Evolutionary conservation across 2,888 invertebrate genomes (phyloP), one percentile per base, ranked within the genome.

Genomic region (Hesperia comma): DNA sequence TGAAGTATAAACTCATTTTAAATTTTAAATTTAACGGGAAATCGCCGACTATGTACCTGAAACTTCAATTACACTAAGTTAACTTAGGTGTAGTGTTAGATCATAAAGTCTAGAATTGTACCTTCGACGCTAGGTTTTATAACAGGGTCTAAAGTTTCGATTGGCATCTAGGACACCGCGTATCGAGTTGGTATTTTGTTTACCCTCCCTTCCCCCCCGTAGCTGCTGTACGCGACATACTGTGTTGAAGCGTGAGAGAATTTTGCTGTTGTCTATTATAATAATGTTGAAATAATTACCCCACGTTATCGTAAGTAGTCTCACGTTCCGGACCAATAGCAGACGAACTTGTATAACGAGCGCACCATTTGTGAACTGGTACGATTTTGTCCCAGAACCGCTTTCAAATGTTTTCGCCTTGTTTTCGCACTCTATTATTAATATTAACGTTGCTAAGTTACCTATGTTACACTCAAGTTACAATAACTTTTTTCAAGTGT

Each of bases 21-120:
- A 79, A 79, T 72, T 71, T 72, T 74, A 75, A 78, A 79, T 75
- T 74, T 74, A 75, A 78, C 77, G 72, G 76, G 75, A 77, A 81
- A 85, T 85, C 87, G 89, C 90, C 85, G 88, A 90, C 87, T 81
- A 89, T 84, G 92, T 92, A 92, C 92, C 92, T 92, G 92, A 92
- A 84, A 81, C 79, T 90, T 91, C 91, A 91, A 92, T 92, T 92
- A 91, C 85, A 88, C 83, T 91, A 88, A 88, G 88, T 83, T 81
- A 87, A 80, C 83, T 85, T 89, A 90, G 86, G 79, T 77, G 86
- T 90, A 90, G 85, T 76, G 77, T 86, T 88, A 90, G 87, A 80
- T 82, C 78, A 79, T 81, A 84, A 78, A 86, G 80, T 87, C 84
- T 90, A 90, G 86, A 83, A 84, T 84, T 84, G 80, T 86, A 87